phyloP scores from a whole-genome alignment of 2,797 vertebrate genomes.

The Sciaenops ocellatus region DNA sequence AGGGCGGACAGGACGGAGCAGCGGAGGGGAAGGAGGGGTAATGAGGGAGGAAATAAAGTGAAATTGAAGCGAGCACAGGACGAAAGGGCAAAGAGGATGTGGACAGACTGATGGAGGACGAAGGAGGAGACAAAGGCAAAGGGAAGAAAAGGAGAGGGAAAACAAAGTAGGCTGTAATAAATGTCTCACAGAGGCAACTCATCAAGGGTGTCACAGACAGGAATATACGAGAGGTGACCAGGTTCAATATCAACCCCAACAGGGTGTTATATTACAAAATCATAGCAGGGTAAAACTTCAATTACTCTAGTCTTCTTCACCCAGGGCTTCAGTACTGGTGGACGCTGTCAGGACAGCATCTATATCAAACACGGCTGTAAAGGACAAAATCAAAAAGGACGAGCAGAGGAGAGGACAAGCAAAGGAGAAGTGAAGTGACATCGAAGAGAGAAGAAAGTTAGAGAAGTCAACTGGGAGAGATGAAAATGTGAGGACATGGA shows the following conservation, averaged over 20 bases:
- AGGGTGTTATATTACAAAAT: not conserved
- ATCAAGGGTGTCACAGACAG: slow-evolving; percentile 3
- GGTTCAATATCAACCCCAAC: slow-evolving; percentile 18
- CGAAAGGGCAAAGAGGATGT: slow-evolving; percentile 51
- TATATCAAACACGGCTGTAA: not conserved
- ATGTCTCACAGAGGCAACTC: slow-evolving; percentile 17
- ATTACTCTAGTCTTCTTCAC: not conserved
- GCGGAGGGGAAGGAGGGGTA: slow-evolving; percentile 25
- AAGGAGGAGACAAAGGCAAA: slow-evolving; percentile 42
- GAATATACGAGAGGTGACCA: not conserved
- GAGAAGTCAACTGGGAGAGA: not conserved
- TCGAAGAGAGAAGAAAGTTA: not conserved
- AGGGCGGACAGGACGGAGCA: slow-evolving; percentile 33
- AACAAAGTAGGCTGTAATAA: slow-evolving; percentile 28
- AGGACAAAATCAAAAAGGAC: slow-evolving; percentile 5
- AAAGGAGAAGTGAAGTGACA: not conserved
- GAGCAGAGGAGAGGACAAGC: not conserved
- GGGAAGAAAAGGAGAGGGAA: not conserved
- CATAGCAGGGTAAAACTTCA: slow-evolving; percentile 1
- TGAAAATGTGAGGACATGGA: not conserved
- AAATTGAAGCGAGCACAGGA: slow-evolving; percentile 29
- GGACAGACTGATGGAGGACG: slow-evolving; percentile 36
- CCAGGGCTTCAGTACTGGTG: not conserved
- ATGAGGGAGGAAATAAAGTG: slow-evolving; percentile 54
- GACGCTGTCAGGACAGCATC: not conserved